Percentiles rank a stretch among this genome's conserved stretches.
Evolutionary conservation across 2,113 vertebrate genomes (phyloP).

Genomic region (Nestor notabilis): DNA sequence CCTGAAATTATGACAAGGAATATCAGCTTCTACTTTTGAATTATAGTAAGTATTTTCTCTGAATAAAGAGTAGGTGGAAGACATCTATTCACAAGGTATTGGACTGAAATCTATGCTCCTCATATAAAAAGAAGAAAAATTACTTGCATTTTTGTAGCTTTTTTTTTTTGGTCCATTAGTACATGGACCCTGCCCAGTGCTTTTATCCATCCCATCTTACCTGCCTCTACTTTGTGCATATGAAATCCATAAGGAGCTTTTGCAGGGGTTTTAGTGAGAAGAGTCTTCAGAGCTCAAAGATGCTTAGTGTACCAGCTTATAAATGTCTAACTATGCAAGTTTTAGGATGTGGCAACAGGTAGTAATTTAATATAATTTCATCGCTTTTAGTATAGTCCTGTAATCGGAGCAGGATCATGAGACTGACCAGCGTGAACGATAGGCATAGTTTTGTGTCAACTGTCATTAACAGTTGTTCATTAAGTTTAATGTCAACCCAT

Average conservation of each 20-base stretch:
- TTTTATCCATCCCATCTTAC: background rate
- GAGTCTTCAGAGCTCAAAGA: background rate
- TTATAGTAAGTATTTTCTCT: background rate
- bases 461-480: background rate
- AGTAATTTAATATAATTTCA: background rate
- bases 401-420: background rate
- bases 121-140: background rate
- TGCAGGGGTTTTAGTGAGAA: background rate
- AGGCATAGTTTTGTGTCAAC: background rate
- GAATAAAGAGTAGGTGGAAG: background rate
- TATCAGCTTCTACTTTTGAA: background rate
- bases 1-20: background rate
- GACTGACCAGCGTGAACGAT: background rate
- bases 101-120: background rate
- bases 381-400: background rate
- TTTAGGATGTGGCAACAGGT: background rate
- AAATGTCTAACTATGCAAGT: background rate
- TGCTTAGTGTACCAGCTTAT: background rate
- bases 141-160: background rate
- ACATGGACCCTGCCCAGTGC: background rate
- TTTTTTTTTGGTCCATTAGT: background rate
- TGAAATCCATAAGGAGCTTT: background rate
- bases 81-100: background rate
- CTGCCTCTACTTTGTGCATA: background rate
- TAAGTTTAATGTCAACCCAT: background rate